Percentiles rank a stretch among this genome's conserved stretches.
phyloP scores from a whole-genome alignment of 2,797 vertebrate species.

The Dallia pectoralis region DNA sequence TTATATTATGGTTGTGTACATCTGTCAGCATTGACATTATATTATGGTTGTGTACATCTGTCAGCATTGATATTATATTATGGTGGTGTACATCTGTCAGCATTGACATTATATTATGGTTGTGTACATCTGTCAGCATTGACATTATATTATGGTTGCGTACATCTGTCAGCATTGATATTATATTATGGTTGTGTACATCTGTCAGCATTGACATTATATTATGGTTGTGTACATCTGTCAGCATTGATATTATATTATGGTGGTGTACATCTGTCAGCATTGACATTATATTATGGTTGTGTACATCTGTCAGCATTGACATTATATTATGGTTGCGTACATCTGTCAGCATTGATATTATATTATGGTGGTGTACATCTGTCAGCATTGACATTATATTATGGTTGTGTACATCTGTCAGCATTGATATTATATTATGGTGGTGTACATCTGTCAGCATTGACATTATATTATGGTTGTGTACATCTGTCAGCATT shows the following conservation, averaged over 20 bases:
- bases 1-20: neutral
- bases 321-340: too few relatives aligned
- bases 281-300: neutral
- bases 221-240: neutral
- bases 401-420: too few relatives aligned
- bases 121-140: too few relatives aligned
- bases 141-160: neutral
- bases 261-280: too few relatives aligned
- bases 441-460: neutral
- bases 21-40: neutral
- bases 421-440: neutral
- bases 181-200: too few relatives aligned
- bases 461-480: neutral
- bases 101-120: neutral
- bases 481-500: too few relatives aligned
- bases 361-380: neutral
- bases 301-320: neutral
- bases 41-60: too few relatives aligned
- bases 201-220: neutral
- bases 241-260: neutral
- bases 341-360: too few relatives aligned
- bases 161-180: neutral
- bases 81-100: neutral
- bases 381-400: neutral
- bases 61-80: neutral